These are phyloP conservation scores for Trichosurus vulpecula DNA, from an alignment of 2,797 vertebrate species.

Conservation along the genomic window DNA sequence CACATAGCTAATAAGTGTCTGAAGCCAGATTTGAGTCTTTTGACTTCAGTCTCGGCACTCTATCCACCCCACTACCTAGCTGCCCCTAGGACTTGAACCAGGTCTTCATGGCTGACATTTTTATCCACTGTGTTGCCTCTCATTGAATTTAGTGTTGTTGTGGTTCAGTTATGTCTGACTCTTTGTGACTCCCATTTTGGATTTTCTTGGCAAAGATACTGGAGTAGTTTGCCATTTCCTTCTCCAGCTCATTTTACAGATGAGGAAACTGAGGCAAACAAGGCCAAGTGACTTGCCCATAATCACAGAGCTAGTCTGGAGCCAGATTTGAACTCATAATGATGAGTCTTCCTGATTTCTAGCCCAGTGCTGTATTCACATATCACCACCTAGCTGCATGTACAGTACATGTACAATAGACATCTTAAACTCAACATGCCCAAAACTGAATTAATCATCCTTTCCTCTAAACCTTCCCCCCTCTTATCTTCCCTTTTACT, in stretches of 20 bases:
- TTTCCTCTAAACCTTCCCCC: too few relatives aligned
- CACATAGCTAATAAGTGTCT: neutral
- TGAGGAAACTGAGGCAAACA: neutral
- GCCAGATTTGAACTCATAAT: too few relatives aligned
- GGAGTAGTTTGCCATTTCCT: neutral
- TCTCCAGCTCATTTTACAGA: neutral
- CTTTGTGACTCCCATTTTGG: neutral
- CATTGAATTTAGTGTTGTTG: neutral
- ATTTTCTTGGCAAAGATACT: neutral
- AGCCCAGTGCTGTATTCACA: too few relatives aligned
- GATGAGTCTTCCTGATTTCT: too few relatives aligned
- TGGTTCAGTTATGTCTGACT: neutral
- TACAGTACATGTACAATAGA: too few relatives aligned
- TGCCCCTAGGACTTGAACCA: neutral
- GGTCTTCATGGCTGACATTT: neutral
- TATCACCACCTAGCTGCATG: too few relatives aligned
- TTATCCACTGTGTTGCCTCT: neutral
- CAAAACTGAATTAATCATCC: too few relatives aligned
- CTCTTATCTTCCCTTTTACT: too few relatives aligned
- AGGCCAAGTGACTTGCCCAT: too few relatives aligned
- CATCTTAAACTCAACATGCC: too few relatives aligned
- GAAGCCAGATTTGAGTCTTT: neutral
- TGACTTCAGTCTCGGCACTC: neutral
- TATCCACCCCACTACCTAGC: neutral
- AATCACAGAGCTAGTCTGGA: too few relatives aligned